phyloP scores from a whole-genome alignment of 2,113 vertebrate species.

The Ellobius talpinus region DNA sequence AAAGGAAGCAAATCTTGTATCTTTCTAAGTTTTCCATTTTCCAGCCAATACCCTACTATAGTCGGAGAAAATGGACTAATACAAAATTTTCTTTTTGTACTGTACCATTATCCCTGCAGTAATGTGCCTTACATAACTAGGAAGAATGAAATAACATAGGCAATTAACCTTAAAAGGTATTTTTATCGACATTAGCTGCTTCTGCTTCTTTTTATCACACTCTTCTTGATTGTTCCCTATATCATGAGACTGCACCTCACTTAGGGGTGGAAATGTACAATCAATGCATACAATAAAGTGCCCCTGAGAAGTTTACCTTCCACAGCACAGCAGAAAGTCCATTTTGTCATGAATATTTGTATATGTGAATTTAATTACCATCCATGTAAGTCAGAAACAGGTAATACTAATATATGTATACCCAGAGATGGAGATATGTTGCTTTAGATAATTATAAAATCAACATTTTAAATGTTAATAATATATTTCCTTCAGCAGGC shows the following conservation, averaged over 20 bases:
- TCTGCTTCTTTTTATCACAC: neutral
- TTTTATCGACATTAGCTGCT: neutral
- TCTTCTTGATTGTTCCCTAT: neutral
- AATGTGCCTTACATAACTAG: neutral
- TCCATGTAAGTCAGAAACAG: conserved; percentile 12
- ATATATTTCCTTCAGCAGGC: conserved; percentile 9
- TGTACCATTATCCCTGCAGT: neutral
- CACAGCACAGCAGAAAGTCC: neutral
- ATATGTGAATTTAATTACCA: conserved; percentile 17
- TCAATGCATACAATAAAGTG: neutral
- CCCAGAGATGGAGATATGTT: neutral
- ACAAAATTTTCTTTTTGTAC: conserved; percentile 2
- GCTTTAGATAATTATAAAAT: conserved; percentile 41
- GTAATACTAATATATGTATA: conserved; percentile 30
- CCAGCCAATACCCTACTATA: neutral
- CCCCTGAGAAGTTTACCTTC: neutral
- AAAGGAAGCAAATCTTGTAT: neutral
- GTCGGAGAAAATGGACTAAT: neutral
- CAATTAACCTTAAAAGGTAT: neutral
- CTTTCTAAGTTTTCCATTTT: neutral
- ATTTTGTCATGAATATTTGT: conserved; percentile 17
- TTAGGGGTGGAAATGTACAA: neutral
- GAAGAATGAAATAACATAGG: conserved; percentile 29
- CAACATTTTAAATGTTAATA: conserved; percentile 17
- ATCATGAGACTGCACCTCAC: neutral